Base-by-base conservation (phyloP, 2,797 vertebrate genomes). In the Oophaga sylvatica region DNA sequence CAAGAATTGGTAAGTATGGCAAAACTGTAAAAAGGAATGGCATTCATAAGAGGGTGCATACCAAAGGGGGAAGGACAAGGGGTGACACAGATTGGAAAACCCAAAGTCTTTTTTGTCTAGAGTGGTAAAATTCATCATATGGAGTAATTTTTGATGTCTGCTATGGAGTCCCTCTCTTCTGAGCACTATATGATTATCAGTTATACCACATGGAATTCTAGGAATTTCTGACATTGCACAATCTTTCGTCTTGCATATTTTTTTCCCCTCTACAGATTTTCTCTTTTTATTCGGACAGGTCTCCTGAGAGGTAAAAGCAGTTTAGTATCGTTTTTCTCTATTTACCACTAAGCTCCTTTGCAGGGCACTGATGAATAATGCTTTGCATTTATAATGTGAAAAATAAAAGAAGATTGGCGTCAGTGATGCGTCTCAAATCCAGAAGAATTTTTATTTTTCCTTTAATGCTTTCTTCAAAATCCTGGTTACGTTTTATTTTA, bases 271-370 rank as follows among this genome's bases (percentile, higher is more conserved):
- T 26, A 22, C 13, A 75, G 53, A 9, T 7, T 20, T 68, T 15
- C 26, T 57, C 29, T 41, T n/a, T 22, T 83, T 59, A 35, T 68
- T 73, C 19, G n/a, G 59, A 53, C 60, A 84, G 56, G 35, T 84
- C 83, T 84, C 59, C 12, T 4, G 83, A 62, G 83, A 63, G n/a
- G 63, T 76, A 10, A 48, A 63, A 84, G 83, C 71, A 48, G 83
- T 65, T 84, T 84, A 84, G 83, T 59, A 76, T 84, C 59, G 12
- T 17, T 84, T 84, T 84, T 84, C 57, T 76, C 59, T 9, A 29
- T 84, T 84, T 76, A 84, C 29, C 59, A 77, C 71, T 84, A 76
- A 84, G 83, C 83, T 76, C 48, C 71, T 77, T 84, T 62, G 82
- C 82, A 19, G 45, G 71, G 83, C 70, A 84, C 82, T 16, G 22